Base-by-base conservation (phyloP, 2,888 invertebrate genomes). In the Troilus luridus region DNA sequence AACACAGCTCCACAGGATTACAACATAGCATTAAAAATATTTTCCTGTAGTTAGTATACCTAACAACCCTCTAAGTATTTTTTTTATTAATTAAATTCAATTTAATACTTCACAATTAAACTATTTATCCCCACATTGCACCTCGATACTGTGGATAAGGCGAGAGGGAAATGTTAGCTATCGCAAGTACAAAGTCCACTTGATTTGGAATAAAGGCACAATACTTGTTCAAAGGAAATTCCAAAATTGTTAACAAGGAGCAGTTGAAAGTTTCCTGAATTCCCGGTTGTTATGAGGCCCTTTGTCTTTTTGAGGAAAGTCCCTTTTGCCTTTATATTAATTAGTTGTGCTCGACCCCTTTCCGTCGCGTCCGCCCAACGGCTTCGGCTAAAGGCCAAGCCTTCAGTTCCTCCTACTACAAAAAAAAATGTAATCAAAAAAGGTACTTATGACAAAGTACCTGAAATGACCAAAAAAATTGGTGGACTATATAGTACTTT, bases 251-350 rank as follows among this genome's bases (percentile, higher is more conserved):
- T 77, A 77, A 77, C 72, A 77, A 77, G 72, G 41, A 77, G 72
- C 72, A 77, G 72, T 77, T 77, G 72, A 77, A 77, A 77, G 72
- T 77, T 77, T 77, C 19, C 72, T 77, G 72, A 77, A 77, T 77
- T 77, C 72, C 41, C 72, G 72, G 17, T 9, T 77, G 72, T 77
- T 77, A 41, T 77, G 12, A 41, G 72, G 17, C 41, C 72, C 72
- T 77, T 77, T 77, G 41, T 77, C 72, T 77, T 77, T 2, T 77
- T 17, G 72, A 77, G 72, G 41, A 41, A 77, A 77, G 72, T 77
- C 72, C 19, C 72, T 77, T 77, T 77, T 77, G 72, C 72, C 27
- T 77, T 77, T 77, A 77, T 77, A 77, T 77, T 77, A 77, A 77
- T 77, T 77, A 77, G 72, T 77, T 77, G 27, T 19, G 72, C 72